Evolutionary conservation across 2,888 invertebrate species (phyloP), one percentile per base, ranked within the genome.

Genomic region (Ochropacha duplaris): DNA sequence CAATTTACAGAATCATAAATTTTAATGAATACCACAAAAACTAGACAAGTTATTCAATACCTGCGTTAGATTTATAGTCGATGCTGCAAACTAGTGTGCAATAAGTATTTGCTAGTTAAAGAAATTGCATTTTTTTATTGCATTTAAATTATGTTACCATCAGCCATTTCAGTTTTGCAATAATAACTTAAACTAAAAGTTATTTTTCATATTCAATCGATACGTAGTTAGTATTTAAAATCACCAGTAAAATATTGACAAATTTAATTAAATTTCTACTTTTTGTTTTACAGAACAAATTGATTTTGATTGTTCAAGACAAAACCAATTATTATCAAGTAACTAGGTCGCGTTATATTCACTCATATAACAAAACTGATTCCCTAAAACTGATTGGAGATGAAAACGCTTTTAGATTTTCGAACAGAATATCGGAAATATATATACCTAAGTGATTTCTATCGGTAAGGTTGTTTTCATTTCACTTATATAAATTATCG

Each of bases 361-460:
- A 65, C 57, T 69, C 65, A 72, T 63, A 67, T 72, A 68, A 68
- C 60, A 68, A 66, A 66, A 60, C 66, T 66, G 62, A 64, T 71
- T 69, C 61, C 64, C 63, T 75, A 69, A 76, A 66, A 74, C 75
- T 81, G 74, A 84, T 84, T 76, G 71, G 69, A 66, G 76, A 75
- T 72, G 79, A 84, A 79, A 74, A 75, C 60, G 74, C 82, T 80
- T 78, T 81, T 76, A 79, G 69, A 74, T 74, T 72, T 64, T 67
- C 57, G 58, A 56, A 60, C 22, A 61, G 54, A 61, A 62, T 66
- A 59, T 57, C 50, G 55, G 51, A 34, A 55, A 76, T 72, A 57
- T 74, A 66, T 62, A 71, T 54, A n/a, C n/a, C n/a, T n/a, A n/a
- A 26, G 28, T 28, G 16, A 16, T 51, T n/a, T n/a, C n/a, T n/a